phyloP scores from a whole-genome alignment of 2,113 vertebrate genomes.

The Rhabdomys dilectus region DNA sequence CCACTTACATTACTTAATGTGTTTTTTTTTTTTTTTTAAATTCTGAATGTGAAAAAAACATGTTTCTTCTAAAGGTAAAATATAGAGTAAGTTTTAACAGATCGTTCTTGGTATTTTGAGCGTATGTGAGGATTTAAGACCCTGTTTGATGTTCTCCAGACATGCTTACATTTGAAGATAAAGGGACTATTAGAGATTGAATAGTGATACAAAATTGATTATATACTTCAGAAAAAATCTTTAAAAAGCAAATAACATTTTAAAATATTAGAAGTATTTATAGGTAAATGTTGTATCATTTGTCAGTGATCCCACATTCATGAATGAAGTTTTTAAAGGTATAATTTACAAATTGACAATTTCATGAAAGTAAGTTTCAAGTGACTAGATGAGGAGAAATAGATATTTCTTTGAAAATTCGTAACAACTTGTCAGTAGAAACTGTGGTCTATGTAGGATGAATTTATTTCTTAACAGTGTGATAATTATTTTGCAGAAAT shows the following conservation, averaged over 20 bases:
- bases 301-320: not conserved
- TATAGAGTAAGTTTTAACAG: not conserved
- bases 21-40: constrained; percentile 1
- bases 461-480: not conserved
- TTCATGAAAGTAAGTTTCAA: not conserved
- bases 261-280: not conserved
- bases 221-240: not conserved
- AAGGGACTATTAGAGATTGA: not conserved
- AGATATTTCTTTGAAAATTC: not conserved
- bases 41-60: not conserved
- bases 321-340: not conserved
- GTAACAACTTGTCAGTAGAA: not conserved
- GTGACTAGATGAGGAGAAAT: not conserved
- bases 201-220: not conserved
- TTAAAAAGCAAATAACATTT: not conserved
- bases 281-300: not conserved
- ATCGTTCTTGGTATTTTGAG: not conserved
- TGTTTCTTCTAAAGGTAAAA: not conserved
- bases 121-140: not conserved
- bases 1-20: not conserved
- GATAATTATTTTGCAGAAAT: not conserved
- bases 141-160: not conserved
- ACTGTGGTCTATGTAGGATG: not conserved
- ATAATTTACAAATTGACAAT: not conserved
- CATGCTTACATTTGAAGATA: not conserved